phyloP scores from a whole-genome alignment of 2,113 vertebrate species.

The Ptilonorhynchus violaceus region DNA sequence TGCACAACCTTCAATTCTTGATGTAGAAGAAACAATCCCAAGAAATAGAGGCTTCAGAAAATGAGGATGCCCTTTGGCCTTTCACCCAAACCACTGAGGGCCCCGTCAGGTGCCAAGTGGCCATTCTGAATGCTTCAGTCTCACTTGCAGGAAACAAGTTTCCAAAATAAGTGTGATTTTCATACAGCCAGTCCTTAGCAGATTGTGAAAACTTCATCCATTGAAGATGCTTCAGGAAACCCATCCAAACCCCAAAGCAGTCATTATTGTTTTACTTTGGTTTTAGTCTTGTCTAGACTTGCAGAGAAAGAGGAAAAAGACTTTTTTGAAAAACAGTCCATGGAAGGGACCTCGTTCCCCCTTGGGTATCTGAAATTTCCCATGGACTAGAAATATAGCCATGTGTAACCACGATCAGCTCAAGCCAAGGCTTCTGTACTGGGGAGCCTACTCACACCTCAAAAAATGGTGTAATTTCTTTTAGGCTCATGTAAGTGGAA shows the following conservation, averaged over 20 bases:
- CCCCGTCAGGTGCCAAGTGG: not conserved
- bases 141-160: not conserved
- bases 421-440: not conserved
- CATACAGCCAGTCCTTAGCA: not conserved
- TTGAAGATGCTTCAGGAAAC: not conserved
- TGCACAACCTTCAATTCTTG: not conserved
- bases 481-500: not conserved
- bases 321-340: accelerated
- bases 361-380: not conserved
- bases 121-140: not conserved
- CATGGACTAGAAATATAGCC: not conserved
- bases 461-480: not conserved
- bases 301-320: not conserved
- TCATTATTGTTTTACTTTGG: not conserved
- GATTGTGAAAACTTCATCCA: not conserved
- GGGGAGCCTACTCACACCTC: not conserved
- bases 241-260: not conserved
- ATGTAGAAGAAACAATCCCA: not conserved
- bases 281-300: not conserved
- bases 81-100: not conserved
- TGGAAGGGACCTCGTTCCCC: not conserved
- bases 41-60: not conserved
- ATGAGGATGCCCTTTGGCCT: not conserved
- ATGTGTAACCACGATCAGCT: not conserved
- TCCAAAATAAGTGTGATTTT: not conserved